These are phyloP conservation scores for Petromus typicus DNA, from an alignment of 2,113 vertebrate genomes.

Conservation along the genomic window DNA sequence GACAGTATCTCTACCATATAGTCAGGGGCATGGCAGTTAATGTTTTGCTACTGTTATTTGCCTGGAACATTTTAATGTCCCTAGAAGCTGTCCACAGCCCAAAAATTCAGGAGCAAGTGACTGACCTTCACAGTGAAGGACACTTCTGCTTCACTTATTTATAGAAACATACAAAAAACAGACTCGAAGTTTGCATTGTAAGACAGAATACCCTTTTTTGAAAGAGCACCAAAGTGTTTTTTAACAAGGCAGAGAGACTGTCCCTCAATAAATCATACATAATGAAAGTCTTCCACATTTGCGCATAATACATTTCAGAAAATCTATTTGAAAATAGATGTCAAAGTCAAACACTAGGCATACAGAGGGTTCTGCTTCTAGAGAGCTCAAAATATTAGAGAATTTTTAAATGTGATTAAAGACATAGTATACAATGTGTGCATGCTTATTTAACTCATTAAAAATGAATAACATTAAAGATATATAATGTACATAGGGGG, in stretches of 20 bases:
- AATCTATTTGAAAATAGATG: conserved; percentile 9
- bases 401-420: conserved; percentile 24
- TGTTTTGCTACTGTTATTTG: neutral
- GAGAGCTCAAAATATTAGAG: conserved; percentile 4
- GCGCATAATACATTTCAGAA: conserved; percentile 27
- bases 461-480: conserved; percentile 25
- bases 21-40: neutral
- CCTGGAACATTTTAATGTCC: neutral
- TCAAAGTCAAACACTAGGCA: neutral
- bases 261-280: conserved; percentile 5
- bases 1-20: neutral
- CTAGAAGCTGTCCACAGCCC: neutral
- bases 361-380: neutral
- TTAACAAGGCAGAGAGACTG: neutral
- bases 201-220: conserved; percentile 32
- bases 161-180: conserved; percentile 53
- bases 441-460: neutral
- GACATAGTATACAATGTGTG: neutral
- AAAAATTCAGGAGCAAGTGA: neutral
- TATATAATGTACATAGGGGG: no score
- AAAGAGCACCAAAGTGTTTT: neutral
- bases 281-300: conserved; percentile 3
- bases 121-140: conserved; percentile 6
- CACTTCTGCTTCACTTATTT: conserved; percentile 24
- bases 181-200: neutral